A percentile compares a stretch with the other conserved stretches of the same genome.
Evolutionary conservation across 1,140 invertebrate species (phyloP).

Genomic region (Drosophila gunungcola): DNA sequence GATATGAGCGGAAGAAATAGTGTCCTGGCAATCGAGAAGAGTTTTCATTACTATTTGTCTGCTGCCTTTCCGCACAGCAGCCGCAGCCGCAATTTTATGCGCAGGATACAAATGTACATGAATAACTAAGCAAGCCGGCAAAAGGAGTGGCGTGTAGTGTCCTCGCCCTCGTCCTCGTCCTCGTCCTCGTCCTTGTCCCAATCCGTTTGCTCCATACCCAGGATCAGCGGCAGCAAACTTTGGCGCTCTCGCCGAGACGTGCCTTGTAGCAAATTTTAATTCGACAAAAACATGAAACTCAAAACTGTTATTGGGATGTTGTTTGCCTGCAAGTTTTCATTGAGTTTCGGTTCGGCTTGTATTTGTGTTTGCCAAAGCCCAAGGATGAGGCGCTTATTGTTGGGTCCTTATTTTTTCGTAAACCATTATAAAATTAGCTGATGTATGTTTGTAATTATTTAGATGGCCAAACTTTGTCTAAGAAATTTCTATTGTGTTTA

Average conservation of each 20-base stretch:
- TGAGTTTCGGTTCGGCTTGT: constrained; percentile 10
- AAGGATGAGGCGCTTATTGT: background rate
- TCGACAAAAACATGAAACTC: constrained; percentile 80
- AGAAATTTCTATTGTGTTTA: background rate
- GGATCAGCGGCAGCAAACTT: constrained; percentile 53
- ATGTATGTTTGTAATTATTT: constrained; percentile 20
- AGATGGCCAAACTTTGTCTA: background rate
- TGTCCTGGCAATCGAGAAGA: constrained; percentile 69
- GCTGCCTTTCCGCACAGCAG: constrained; percentile 84
- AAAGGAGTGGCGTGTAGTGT: constrained; percentile 27
- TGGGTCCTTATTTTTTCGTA: constrained; percentile 6
- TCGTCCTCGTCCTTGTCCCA: background rate
- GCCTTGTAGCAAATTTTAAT: constrained; percentile 81
- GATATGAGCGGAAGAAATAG: constrained; percentile 57
- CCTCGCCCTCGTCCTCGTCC: constrained; percentile 17
- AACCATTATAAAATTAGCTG: constrained; percentile 29
- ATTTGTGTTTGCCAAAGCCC: constrained; percentile 6
- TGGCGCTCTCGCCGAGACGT: constrained; percentile 72
- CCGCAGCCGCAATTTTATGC: constrained; percentile 83
- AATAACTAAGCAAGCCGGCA: constrained; percentile 73
- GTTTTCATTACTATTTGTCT: constrained; percentile 83
- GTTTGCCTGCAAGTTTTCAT: constrained; percentile 52
- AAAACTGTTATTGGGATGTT: constrained; percentile 75
- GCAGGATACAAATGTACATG: constrained; percentile 83
- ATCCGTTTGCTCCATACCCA: constrained; percentile 12